A percentile compares a stretch with the other conserved stretches of the same genome.
Conservation (phyloP, 2,888 invertebrate species). For the Glaucopsyche alexis region DNA sequence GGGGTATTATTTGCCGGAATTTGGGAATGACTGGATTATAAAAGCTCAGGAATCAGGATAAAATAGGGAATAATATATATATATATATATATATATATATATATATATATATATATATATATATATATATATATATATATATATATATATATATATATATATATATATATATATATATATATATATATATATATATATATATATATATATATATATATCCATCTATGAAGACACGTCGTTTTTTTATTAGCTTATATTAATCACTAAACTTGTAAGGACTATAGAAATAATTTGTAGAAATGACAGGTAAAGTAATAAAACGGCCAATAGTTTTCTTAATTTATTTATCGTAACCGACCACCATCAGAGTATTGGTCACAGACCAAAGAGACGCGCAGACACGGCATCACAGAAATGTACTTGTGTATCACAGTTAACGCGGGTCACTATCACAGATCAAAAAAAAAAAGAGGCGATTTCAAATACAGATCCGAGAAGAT, state of each 20-base stretch:
- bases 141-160: too few species aligned
- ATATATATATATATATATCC: too few species aligned
- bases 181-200: too few species aligned
- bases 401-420: constrained; percentile 15
- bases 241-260: not conserved
- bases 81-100: too few species aligned
- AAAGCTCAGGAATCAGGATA: too few species aligned
- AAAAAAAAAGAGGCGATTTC: not conserved
- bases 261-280: too few species aligned
- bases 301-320: constrained; percentile 12
- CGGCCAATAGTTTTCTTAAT: constrained; percentile 12
- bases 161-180: too few species aligned
- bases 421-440: constrained; percentile 10
- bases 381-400: constrained; percentile 13
- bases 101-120: too few species aligned
- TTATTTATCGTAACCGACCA: constrained; percentile 28
- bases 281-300: not conserved
- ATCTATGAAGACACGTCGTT: not conserved
- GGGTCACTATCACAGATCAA: not conserved
- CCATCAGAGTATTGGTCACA: constrained; percentile 24
- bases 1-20: too few species aligned
- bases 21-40: too few species aligned
- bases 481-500: not conserved
- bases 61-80: too few species aligned
- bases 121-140: too few species aligned